A percentile compares a stretch with the other conserved stretches of the same genome.
These are phyloP conservation scores for Actinostola sp. DNA, from an alignment of 92 coral and sea anemone genomes.

Conservation along the genomic window DNA sequence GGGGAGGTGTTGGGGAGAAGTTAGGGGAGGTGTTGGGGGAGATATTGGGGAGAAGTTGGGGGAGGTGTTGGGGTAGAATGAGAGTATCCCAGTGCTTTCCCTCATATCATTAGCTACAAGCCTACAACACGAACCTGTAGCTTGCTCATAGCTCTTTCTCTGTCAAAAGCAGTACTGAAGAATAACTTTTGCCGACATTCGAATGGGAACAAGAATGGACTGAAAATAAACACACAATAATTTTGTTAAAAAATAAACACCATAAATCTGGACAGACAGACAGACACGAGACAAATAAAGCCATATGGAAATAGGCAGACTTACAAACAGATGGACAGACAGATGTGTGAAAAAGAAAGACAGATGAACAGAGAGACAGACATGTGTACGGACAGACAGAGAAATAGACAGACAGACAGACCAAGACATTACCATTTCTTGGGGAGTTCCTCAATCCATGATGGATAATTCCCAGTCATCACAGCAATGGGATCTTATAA, in stretches of 20 bases:
- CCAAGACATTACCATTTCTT: slow-evolving; percentile 79
- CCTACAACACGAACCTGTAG: slow-evolving; percentile 70
- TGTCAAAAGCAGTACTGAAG: slow-evolving; percentile 95
- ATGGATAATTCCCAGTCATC: slow-evolving; percentile 95
- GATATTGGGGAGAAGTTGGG: too few relatives aligned
- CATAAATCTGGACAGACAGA: not conserved
- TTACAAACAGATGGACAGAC: not conserved
- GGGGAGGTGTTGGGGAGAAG: too few relatives aligned
- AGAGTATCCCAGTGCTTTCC: too few relatives aligned
- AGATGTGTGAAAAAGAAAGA: not conserved
- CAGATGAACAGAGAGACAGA: not conserved
- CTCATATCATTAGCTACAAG: too few relatives aligned
- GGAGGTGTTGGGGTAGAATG: too few relatives aligned
- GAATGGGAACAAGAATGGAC: slow-evolving; percentile 97
- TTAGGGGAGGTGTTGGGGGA: too few relatives aligned
- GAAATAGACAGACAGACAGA: not conserved
- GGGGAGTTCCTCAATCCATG: slow-evolving; percentile 91
- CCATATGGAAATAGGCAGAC: too few relatives aligned
- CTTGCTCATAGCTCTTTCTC: slow-evolving; percentile 98
- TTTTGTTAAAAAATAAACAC: too few relatives aligned
- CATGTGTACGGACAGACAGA: not conserved
- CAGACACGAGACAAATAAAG: not conserved
- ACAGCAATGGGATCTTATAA: slow-evolving; percentile 92
- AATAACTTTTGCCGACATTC: slow-evolving; percentile 99
- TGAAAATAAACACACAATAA: slow-evolving; percentile 40